Evolutionary conservation across 37 sponge, comb jelly and placozoan genomes (phyloP).

Genomic region (Trichoplax adhaerens): DNA sequence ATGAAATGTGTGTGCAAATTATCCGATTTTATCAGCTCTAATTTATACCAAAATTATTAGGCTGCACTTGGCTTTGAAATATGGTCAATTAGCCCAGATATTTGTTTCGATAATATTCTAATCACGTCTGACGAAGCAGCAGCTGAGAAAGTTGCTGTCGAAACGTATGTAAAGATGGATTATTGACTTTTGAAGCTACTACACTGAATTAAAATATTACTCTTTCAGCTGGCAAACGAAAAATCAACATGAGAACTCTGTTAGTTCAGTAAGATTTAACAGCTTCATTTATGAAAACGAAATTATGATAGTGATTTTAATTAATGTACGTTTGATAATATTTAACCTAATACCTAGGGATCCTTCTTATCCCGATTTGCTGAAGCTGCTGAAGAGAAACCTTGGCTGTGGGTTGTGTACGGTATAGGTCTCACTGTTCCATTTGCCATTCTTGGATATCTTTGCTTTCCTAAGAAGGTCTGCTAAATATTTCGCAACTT

Average conservation of each 20-base stretch:
- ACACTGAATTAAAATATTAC: background rate
- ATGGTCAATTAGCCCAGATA: conserved; percentile 80
- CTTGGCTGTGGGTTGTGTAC: conserved; percentile 83
- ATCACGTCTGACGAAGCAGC: conserved; percentile 50
- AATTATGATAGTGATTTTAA: background rate
- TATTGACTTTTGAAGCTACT: too few species aligned
- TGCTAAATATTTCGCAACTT: too few species aligned
- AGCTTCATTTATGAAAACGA: too few species aligned
- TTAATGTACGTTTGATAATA: background rate
- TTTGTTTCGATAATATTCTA: conserved; percentile 82
- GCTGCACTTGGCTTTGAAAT: conserved; percentile 80
- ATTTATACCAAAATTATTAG: background rate
- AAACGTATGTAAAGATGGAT: conserved; percentile 35
- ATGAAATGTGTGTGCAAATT: too few species aligned
- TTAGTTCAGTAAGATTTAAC: background rate
- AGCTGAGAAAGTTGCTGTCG: conserved; percentile 60
- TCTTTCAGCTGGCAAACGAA: background rate
- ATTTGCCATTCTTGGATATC: conserved; percentile 22
- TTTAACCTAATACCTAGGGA: conserved; percentile 19
- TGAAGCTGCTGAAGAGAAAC: conserved; percentile 55
- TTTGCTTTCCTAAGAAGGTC: too few species aligned
- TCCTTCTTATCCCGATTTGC: conserved; percentile 41
- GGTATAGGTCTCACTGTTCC: conserved; percentile 62
- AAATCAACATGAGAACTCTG: background rate
- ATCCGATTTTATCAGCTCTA: too few species aligned